These are phyloP conservation scores for Drosophila insularis DNA, from an alignment of 1,140 invertebrate species.

Conservation along the genomic window DNA sequence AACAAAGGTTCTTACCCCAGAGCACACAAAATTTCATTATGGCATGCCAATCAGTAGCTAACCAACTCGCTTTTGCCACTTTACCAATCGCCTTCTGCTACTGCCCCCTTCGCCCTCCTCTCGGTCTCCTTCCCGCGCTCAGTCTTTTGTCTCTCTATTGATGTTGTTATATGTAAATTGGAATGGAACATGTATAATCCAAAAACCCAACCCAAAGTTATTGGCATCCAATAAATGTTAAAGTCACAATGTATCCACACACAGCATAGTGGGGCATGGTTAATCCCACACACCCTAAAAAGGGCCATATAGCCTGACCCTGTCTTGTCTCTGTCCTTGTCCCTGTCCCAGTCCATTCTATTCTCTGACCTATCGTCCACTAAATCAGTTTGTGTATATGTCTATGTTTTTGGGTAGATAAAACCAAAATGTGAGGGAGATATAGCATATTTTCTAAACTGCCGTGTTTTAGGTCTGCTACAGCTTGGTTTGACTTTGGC, in stretches of 20 bases:
- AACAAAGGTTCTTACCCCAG: slow-evolving; percentile 16
- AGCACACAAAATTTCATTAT: slow-evolving; percentile 60
- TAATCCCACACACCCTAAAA: not conserved
- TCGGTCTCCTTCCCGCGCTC: not conserved
- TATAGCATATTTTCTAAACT: slow-evolving; percentile 4
- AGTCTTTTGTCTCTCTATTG: not conserved
- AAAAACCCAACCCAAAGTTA: slow-evolving; percentile 42
- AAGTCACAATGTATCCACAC: slow-evolving; percentile 33
- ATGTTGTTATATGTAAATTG: slow-evolving; percentile 15
- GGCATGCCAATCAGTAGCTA: slow-evolving; percentile 44
- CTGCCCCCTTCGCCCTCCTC: not conserved
- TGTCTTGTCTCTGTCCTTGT: slow-evolving; percentile 1
- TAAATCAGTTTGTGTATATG: slow-evolving; percentile 15
- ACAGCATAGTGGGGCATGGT: slow-evolving; percentile 13
- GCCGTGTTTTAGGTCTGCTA: not conserved
- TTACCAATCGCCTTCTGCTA: not conserved
- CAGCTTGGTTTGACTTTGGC: not conserved
- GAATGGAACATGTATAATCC: slow-evolving; percentile 3
- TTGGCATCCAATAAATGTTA: slow-evolving; percentile 70
- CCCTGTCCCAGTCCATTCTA: slow-evolving; percentile 22
- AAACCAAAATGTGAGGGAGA: slow-evolving; percentile 1
- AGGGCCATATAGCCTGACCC: not conserved
- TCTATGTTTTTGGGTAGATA: slow-evolving; percentile 12
- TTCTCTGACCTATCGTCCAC: slow-evolving; percentile 12
- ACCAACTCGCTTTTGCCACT: slow-evolving; percentile 10